Conservation (phyloP, 2,888 invertebrate genomes). For the Zaprionus lineosus region DNA sequence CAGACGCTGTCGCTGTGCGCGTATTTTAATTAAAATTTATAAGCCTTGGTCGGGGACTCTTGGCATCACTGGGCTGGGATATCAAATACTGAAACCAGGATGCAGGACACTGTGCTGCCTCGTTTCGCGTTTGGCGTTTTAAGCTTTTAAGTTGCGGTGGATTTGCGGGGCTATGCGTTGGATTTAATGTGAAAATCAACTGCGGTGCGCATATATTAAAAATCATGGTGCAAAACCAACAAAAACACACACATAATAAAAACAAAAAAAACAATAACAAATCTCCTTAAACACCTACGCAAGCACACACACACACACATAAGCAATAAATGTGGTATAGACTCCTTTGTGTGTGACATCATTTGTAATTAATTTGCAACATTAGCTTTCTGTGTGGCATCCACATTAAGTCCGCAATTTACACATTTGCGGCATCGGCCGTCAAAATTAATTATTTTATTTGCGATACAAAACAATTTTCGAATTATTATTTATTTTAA, state of each 20-base stretch:
- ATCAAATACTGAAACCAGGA: too few relatives aligned
- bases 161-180: slow-evolving; percentile 67
- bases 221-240: slow-evolving; percentile 64
- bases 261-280: slow-evolving; percentile 12
- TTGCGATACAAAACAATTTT: slow-evolving; percentile 49
- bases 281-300: too few relatives aligned
- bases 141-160: slow-evolving; percentile 75
- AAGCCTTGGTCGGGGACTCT: slow-evolving; percentile 74
- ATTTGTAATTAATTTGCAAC: slow-evolving; percentile 76
- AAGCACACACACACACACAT: slow-evolving; percentile 2
- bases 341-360: slow-evolving; percentile 48
- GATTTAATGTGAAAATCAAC: slow-evolving; percentile 74
- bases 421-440: slow-evolving; percentile 60
- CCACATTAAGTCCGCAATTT: slow-evolving; percentile 54
- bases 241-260: slow-evolving; percentile 19
- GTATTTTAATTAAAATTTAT: slow-evolving; percentile 78
- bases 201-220: slow-evolving; percentile 76
- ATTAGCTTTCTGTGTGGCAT: slow-evolving; percentile 53
- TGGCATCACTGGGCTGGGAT: slow-evolving; percentile 43
- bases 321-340: slow-evolving; percentile 7
- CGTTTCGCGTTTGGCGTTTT: slow-evolving; percentile 57
- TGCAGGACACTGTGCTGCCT: slow-evolving; percentile 1
- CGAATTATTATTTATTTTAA: slow-evolving; percentile 56
- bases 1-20: slow-evolving; percentile 34
- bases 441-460: slow-evolving; percentile 71